phyloP scores from a whole-genome alignment of 2,888 invertebrate species.

The Cactoblastis cactorum region DNA sequence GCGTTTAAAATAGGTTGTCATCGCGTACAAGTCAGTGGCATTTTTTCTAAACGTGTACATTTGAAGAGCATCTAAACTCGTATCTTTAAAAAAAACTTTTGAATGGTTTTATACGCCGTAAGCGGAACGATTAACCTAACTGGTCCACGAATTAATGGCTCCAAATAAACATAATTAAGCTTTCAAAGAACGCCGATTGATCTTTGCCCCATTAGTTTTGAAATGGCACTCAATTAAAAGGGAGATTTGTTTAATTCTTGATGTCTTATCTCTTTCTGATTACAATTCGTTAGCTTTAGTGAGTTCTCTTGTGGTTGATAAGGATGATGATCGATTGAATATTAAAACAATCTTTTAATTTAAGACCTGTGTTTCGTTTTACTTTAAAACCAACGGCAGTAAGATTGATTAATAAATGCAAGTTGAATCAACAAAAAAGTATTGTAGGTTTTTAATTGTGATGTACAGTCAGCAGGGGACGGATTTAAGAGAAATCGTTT shows the following conservation, averaged over 20 bases:
- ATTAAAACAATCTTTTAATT: constrained; percentile 13
- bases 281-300: constrained; percentile 20
- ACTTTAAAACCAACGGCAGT: no score
- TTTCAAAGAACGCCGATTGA: constrained; percentile 67
- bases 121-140: constrained; percentile 58
- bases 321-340: constrained; percentile 14
- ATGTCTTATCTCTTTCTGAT: constrained; percentile 19
- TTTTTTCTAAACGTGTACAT: constrained; percentile 26
- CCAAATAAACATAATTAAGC: constrained; percentile 72
- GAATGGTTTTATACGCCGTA: constrained; percentile 41
- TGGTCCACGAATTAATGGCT: constrained; percentile 62
- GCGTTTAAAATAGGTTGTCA: constrained; percentile 42
- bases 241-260: constrained; percentile 38
- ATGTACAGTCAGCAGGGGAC: no score
- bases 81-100: constrained; percentile 43
- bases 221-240: constrained; percentile 65
- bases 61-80: constrained; percentile 25
- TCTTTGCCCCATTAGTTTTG: constrained; percentile 53
- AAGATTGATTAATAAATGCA: no score
- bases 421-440: no score
- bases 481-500: no score
- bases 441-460: no score
- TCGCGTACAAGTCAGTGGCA: constrained; percentile 38
- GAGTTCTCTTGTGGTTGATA: constrained; percentile 15
- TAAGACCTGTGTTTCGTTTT: no score